A percentile compares a stretch with the other conserved stretches of the same genome.
Conservation (phyloP, 2,113 vertebrate species). For the Carassius auratus region DNA sequence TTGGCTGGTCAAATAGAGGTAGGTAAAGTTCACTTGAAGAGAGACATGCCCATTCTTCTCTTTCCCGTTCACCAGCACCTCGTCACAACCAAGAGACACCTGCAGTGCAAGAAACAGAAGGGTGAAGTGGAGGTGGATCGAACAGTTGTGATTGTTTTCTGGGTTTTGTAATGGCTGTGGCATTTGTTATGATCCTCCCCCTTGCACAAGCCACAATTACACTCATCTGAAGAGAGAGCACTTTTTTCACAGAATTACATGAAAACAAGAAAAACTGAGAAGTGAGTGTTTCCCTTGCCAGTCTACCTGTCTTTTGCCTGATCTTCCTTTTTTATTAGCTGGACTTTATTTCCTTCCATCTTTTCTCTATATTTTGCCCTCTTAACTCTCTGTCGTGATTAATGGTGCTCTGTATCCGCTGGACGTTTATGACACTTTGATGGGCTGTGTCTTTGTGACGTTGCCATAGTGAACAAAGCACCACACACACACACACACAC, state of each 20-base stretch:
- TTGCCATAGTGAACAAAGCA: not conserved
- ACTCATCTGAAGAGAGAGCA: not conserved
- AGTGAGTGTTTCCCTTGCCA: slow-evolving; percentile 52
- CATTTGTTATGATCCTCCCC: not conserved
- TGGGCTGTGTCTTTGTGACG: slow-evolving; percentile 25
- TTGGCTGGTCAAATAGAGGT: slow-evolving; percentile 88
- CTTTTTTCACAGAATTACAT: not conserved
- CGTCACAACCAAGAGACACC: slow-evolving; percentile 88
- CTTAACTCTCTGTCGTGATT: slow-evolving; percentile 16
- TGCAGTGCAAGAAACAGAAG: slow-evolving; percentile 55
- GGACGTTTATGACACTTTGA: slow-evolving; percentile 16
- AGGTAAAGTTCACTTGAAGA: slow-evolving; percentile 89
- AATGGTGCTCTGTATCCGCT: slow-evolving; percentile 14
- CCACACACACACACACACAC: slow-evolving; percentile 19
- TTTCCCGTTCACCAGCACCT: slow-evolving; percentile 91
- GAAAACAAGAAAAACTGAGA: not conserved
- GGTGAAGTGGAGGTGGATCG: slow-evolving; percentile 1
- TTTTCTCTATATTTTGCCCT: not conserved
- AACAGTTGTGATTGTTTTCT: slow-evolving; percentile 12
- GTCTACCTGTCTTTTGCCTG: slow-evolving; percentile 19
- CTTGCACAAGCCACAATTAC: not conserved
- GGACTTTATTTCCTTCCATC: not conserved
- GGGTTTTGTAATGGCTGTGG: slow-evolving; percentile 10
- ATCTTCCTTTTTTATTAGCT: not conserved
- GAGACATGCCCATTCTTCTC: slow-evolving; percentile 91